Conservation (phyloP, 2,888 invertebrate genomes). For the Microchrysa polita region DNA sequence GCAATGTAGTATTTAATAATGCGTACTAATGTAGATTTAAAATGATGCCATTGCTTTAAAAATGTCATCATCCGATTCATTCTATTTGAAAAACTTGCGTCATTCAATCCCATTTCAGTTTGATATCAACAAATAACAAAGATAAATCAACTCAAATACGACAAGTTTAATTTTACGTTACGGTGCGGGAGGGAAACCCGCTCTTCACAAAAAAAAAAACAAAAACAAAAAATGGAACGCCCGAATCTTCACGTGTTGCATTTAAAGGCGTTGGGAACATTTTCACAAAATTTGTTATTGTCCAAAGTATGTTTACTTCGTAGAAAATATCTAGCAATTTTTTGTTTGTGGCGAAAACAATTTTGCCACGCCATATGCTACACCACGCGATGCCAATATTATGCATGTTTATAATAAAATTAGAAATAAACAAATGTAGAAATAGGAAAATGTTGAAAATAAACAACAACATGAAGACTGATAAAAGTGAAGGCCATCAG, state of each 20-base stretch:
- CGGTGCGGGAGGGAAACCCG: not conserved
- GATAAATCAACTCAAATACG: not conserved
- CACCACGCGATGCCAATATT: no score
- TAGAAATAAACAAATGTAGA: slow-evolving; percentile 3
- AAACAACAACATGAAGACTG: not conserved
- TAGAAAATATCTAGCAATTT: not conserved
- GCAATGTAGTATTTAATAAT: no score
- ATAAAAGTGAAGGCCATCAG: not conserved
- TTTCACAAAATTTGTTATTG: not conserved
- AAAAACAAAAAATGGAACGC: slow-evolving; percentile 1
- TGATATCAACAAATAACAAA: not conserved
- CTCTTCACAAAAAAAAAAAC: not conserved
- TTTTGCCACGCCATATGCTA: no score
- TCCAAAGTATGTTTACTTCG: not conserved
- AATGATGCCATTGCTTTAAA: not conserved
- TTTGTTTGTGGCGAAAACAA: not conserved
- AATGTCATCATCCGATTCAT: not conserved
- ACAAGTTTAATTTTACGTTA: not conserved
- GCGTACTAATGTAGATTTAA: not conserved
- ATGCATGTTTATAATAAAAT: not conserved
- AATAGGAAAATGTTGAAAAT: not conserved
- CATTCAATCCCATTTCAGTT: not conserved
- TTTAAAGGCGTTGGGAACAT: not conserved
- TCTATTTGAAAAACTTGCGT: not conserved
- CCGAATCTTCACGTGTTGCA: not conserved